Percentiles rank a stretch among this genome's conserved stretches.
Conservation (phyloP, 1,140 invertebrate genomes). For the Gryllus bimaculatus region DNA sequence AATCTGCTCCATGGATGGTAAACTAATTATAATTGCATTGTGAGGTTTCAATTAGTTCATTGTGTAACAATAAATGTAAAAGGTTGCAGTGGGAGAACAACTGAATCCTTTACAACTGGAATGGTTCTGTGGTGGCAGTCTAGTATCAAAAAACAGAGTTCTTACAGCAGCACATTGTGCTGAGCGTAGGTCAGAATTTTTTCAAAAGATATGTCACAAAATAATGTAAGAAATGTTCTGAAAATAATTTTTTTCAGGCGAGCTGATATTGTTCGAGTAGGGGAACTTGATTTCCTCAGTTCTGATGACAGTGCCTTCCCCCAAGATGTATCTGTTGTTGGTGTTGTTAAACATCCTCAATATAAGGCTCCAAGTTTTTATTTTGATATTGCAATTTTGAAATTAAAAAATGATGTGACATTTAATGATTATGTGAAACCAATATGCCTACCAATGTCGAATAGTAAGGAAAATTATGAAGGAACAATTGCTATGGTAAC, state of each 20-base stretch:
- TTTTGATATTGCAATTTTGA: conserved; percentile 20
- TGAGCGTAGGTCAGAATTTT: conserved; percentile 15
- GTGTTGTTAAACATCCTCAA: conserved; percentile 14
- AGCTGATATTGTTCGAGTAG: conserved; percentile 20
- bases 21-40: background rate
- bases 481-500: conserved; percentile 19
- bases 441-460: conserved; percentile 16
- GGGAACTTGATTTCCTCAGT: conserved; percentile 18
- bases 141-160: conserved; percentile 12
- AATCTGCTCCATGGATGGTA: conserved; percentile 22
- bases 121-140: conserved; percentile 21
- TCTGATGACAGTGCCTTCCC: conserved; percentile 13
- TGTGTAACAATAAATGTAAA: background rate
- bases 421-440: conserved; percentile 13
- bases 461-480: background rate
- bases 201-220: background rate
- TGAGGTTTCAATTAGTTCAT: background rate
- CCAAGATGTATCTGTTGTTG: conserved; percentile 14
- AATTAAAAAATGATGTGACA: background rate
- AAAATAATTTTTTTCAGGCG: conserved; percentile 15
- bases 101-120: conserved; percentile 6
- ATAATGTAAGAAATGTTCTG: background rate
- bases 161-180: conserved; percentile 21
- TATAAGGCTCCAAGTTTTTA: conserved; percentile 19
- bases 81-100: conserved; percentile 19